phyloP scores from a whole-genome alignment of 2,888 invertebrate species.

The Chymomyza amoena region DNA sequence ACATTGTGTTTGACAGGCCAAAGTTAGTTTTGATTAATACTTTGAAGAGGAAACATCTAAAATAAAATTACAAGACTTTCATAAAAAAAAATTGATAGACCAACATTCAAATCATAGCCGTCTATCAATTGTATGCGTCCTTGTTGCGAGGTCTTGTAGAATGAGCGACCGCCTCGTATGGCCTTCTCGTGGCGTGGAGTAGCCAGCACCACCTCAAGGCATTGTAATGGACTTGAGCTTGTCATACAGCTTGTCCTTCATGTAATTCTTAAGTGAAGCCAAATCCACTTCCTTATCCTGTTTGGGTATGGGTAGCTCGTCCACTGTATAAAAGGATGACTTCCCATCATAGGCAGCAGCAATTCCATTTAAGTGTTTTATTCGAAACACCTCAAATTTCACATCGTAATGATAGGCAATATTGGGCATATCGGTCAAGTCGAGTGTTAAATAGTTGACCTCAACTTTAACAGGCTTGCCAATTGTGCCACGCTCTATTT shows the following conservation, averaged over 20 bases:
- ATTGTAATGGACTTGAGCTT: constrained; percentile 80
- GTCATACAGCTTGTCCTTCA: constrained; percentile 73
- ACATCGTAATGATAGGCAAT: constrained; percentile 90
- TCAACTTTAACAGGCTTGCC: constrained; percentile 80
- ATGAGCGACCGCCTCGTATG: constrained; percentile 82
- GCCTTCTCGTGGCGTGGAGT: constrained; percentile 77
- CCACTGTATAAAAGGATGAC: too few relatives aligned
- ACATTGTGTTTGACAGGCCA: too few relatives aligned
- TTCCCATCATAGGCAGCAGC: constrained; percentile 87
- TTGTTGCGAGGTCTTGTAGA: constrained; percentile 82
- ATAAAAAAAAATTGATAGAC: too few relatives aligned
- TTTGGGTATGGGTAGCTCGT: too few relatives aligned
- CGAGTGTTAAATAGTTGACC: constrained; percentile 84
- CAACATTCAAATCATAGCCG: constrained; percentile 94
- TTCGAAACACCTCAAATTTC: constrained; percentile 78
- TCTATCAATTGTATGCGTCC: constrained; percentile 82
- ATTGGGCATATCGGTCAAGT: constrained; percentile 79
- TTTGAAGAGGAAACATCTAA: too few relatives aligned
- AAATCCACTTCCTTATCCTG: too few relatives aligned
- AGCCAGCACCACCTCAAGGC: constrained; percentile 84
- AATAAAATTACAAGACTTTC: too few relatives aligned
- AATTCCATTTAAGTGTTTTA: constrained; percentile 76
- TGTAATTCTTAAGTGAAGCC: too few relatives aligned
- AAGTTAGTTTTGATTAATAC: too few relatives aligned
- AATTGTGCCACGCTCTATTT: constrained; percentile 64